These are phyloP conservation scores for Eriocheir sinensis DNA, from an alignment of 1,140 invertebrate species.

Conservation along the genomic window DNA sequence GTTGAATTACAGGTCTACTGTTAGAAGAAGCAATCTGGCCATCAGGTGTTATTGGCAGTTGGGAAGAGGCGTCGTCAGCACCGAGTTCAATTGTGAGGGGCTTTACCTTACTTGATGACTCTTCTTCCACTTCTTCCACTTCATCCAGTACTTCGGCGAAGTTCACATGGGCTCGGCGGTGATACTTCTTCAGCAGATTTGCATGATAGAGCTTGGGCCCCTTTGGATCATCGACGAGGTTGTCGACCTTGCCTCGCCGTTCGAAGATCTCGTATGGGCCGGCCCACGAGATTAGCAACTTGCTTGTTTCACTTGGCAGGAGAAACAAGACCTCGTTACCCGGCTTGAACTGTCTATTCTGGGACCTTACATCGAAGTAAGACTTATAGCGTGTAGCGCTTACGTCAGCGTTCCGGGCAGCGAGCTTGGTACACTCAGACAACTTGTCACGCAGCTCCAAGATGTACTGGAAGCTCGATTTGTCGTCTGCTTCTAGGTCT, in stretches of 20 bases:
- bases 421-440: neutral
- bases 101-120: too few relatives aligned
- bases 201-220: constrained; percentile 35
- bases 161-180: neutral
- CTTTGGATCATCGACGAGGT: neutral
- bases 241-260: neutral
- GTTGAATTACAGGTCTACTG: neutral
- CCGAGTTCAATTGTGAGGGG: too few relatives aligned
- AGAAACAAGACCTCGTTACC: neutral
- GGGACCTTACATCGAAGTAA: neutral
- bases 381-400: neutral
- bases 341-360: neutral
- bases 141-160: neutral
- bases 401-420: neutral
- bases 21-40: neutral
- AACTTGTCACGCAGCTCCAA: neutral
- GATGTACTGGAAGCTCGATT: neutral
- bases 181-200: constrained; percentile 38
- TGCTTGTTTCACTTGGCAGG: neutral
- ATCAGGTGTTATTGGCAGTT: neutral
- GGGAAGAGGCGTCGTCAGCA: neutral
- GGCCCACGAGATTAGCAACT: neutral
- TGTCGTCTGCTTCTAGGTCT: neutral
- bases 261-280: neutral
- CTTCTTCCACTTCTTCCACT: too few relatives aligned